A percentile compares a stretch with the other conserved stretches of the same genome.
phyloP scores from a whole-genome alignment of 2,888 invertebrate species.

The Myathropa florea region DNA sequence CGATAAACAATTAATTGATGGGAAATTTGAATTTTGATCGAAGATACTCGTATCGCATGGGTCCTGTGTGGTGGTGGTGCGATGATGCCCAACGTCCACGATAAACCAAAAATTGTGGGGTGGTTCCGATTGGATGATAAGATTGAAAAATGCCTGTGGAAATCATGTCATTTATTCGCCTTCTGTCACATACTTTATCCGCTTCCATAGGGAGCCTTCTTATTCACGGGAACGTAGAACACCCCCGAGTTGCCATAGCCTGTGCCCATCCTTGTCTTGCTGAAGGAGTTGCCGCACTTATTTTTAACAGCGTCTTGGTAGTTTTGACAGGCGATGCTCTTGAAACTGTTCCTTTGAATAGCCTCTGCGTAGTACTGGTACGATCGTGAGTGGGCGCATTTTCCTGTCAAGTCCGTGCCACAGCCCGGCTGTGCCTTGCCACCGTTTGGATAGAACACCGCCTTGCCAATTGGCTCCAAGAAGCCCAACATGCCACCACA shows the following conservation, averaged over 20 bases:
- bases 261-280: conserved; percentile 73
- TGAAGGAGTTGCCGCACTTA: conserved; percentile 68
- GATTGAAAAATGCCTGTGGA: background rate
- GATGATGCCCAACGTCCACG: background rate
- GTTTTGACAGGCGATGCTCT: conserved; percentile 71
- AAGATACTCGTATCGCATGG: background rate
- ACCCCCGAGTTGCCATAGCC: conserved; percentile 75
- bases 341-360: conserved; percentile 74
- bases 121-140: background rate
- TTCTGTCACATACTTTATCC: background rate
- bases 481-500: conserved; percentile 74
- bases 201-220: conserved; percentile 74
- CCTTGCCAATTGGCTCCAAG: conserved; percentile 76
- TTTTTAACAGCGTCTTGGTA: conserved; percentile 71
- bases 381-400: conserved; percentile 80
- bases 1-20: background rate
- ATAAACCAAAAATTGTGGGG: background rate
- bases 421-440: conserved; percentile 82
- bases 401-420: conserved; percentile 76
- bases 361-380: conserved; percentile 80
- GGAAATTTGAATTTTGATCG: background rate
- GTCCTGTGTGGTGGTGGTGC: background rate
- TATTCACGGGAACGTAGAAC: conserved; percentile 76
- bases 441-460: conserved; percentile 82
- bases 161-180: background rate